Evolutionary conservation across 1,140 invertebrate species (phyloP).

Genomic region (Papilio aristodemus): DNA sequence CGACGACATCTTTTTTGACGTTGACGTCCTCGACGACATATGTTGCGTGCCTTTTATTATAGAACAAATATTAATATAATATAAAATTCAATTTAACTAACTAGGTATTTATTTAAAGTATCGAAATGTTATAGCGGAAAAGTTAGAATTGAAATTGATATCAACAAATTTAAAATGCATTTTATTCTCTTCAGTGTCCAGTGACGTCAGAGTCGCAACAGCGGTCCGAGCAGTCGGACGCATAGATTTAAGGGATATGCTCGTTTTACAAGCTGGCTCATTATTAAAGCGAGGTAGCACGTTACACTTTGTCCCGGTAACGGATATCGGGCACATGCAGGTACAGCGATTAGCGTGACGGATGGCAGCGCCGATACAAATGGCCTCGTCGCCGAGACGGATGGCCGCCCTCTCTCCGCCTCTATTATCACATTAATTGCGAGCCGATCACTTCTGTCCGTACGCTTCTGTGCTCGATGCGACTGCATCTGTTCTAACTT

Average conservation of each 20-base stretch:
- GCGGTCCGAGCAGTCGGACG: neutral
- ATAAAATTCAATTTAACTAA: no score
- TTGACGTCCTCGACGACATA: no score
- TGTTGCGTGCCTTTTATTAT: no score
- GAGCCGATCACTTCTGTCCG: conserved; percentile 46
- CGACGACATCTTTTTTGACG: no score
- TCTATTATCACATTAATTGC: conserved; percentile 65
- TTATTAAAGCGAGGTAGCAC: conserved; percentile 15
- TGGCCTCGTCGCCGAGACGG: conserved; percentile 62
- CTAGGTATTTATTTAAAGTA: no score
- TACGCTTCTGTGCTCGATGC: conserved; percentile 25
- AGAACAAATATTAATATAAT: no score
- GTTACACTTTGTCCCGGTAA: conserved; percentile 11
- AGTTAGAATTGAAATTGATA: no score
- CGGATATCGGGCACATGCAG: conserved; percentile 46
- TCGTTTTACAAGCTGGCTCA: conserved; percentile 18
- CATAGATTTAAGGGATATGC: neutral
- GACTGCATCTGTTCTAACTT: conserved; percentile 19
- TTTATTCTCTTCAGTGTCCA: neutral
- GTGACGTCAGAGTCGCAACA: neutral
- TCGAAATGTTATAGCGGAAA: no score
- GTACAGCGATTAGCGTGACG: conserved; percentile 69
- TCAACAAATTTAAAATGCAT: neutral
- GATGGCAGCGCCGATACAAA: conserved; percentile 61
- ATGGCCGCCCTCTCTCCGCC: conserved; percentile 52